A percentile compares a stretch with the other conserved stretches of the same genome.
phyloP scores from a whole-genome alignment of 2,113 vertebrate species.

The Pelusios castaneus region DNA sequence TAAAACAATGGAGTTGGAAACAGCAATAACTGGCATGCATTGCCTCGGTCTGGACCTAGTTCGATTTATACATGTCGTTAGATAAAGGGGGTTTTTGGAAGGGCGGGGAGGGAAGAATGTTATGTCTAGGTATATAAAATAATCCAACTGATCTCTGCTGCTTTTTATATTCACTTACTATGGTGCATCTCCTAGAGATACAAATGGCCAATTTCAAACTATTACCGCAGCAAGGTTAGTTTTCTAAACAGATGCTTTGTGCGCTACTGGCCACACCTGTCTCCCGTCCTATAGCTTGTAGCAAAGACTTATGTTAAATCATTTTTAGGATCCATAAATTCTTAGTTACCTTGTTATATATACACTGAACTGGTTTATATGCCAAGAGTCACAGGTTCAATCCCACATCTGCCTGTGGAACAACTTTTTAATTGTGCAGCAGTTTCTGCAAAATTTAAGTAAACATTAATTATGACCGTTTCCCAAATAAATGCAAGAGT shows the following conservation, averaged over 20 bases:
- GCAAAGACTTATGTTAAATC: not conserved
- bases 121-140: not conserved
- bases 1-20: too few species aligned
- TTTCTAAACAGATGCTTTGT: not conserved
- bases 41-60: not conserved
- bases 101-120: not conserved
- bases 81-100: not conserved
- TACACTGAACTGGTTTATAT: not conserved
- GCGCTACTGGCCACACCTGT: not conserved
- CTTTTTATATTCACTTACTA: not conserved
- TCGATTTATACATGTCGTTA: not conserved
- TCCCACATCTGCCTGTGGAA: not conserved
- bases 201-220: not conserved
- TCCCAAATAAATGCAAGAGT: not conserved
- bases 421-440: not conserved
- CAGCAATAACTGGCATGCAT: too few species aligned
- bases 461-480: not conserved
- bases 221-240: not conserved
- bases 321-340: too few species aligned
- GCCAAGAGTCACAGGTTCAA: not conserved
- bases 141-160: not conserved
- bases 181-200: not conserved
- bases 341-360: not conserved
- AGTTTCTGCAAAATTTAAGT: not conserved
- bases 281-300: not conserved